Percentiles rank a stretch among this genome's conserved stretches.
Conservation (phyloP, 2,797 vertebrate genomes). For the Megalops cyprinoides region DNA sequence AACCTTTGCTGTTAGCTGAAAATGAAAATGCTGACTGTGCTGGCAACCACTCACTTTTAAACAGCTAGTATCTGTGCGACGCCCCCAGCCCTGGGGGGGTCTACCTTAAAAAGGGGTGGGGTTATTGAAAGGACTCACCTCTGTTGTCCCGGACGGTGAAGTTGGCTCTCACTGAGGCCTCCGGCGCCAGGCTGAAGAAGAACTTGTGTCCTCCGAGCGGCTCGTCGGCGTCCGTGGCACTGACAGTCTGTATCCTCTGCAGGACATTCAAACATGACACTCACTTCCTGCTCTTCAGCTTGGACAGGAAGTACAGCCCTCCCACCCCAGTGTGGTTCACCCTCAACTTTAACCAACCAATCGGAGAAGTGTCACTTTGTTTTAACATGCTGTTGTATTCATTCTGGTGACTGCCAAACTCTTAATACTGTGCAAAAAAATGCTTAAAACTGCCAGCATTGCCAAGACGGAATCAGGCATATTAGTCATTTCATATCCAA, state of each 20-base stretch:
- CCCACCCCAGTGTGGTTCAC: no score
- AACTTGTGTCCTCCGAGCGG: slow-evolving; percentile 86
- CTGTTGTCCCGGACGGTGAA: slow-evolving; percentile 92
- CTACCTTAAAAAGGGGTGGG: background rate
- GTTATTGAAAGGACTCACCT: slow-evolving; percentile 68
- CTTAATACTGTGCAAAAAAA: no score
- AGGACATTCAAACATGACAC: slow-evolving; percentile 38
- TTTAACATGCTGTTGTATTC: no score
- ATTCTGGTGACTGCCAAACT: no score
- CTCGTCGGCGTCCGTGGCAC: slow-evolving; percentile 87
- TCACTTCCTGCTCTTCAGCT: no score
- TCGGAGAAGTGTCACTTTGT: no score
- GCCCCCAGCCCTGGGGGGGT: background rate
- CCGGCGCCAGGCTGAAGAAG: slow-evolving; percentile 84
- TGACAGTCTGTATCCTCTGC: slow-evolving; percentile 90
- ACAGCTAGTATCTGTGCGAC: background rate
- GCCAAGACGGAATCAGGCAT: no score
- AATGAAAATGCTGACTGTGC: background rate
- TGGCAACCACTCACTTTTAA: background rate
- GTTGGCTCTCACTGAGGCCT: slow-evolving; percentile 85
- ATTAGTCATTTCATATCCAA: no score
- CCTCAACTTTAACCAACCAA: no score
- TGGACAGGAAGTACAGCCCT: no score
- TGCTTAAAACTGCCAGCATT: no score
- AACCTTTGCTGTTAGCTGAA: background rate